Conservation (phyloP, 2,113 vertebrate genomes). For the Elgaria multicarinata region DNA sequence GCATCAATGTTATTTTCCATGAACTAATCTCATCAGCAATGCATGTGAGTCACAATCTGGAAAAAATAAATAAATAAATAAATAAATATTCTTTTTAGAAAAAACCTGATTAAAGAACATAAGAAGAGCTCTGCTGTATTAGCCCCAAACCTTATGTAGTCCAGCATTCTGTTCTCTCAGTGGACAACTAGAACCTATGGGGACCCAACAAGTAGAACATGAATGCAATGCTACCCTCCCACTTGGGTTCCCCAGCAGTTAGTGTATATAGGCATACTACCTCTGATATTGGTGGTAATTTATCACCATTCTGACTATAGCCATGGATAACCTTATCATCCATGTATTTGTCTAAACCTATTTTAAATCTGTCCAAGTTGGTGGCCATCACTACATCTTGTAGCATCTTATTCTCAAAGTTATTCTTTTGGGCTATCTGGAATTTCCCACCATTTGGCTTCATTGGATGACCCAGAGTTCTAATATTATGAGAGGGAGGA, state of each 20-base stretch:
- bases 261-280: neutral
- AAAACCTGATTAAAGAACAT: neutral
- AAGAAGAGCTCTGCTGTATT: neutral
- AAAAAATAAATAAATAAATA: no score
- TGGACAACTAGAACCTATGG: neutral
- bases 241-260: neutral
- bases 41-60: neutral
- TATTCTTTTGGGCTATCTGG: neutral
- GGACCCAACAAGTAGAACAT: neutral
- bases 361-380: neutral
- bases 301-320: neutral
- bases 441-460: neutral
- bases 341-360: neutral
- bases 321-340: neutral
- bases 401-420: neutral
- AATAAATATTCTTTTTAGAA: neutral
- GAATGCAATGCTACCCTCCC: no score
- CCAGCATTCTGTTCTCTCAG: neutral
- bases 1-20: slow-evolving; percentile 42
- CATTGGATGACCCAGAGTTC: neutral
- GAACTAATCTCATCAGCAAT: slow-evolving; percentile 31
- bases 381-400: neutral
- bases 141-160: no score
- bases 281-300: neutral
- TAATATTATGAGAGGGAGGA: neutral